Evolutionary conservation across 2,888 invertebrate species (phyloP).

Genomic region (Oligia latruncula): DNA sequence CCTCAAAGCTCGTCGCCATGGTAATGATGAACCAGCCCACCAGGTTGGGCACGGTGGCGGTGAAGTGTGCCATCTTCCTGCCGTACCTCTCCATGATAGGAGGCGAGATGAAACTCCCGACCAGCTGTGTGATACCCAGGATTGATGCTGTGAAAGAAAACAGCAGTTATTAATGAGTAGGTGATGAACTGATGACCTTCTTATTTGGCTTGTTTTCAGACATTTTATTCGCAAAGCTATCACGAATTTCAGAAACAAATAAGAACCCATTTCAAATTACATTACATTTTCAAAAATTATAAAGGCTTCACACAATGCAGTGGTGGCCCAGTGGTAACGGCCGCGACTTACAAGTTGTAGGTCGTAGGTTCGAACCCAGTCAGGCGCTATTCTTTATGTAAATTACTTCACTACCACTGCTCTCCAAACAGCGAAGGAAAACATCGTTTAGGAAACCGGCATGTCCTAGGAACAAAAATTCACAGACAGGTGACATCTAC

Average conservation of each 20-base stretch:
- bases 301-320: neutral
- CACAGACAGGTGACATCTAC: too few relatives aligned
- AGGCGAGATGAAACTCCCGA: constrained; percentile 72
- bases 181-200: neutral
- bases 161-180: neutral
- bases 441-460: too few relatives aligned
- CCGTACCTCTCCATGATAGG: constrained; percentile 86
- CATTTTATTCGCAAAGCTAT: neutral
- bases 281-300: too few relatives aligned
- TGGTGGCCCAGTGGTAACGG: too few relatives aligned
- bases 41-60: constrained; percentile 82
- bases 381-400: too few relatives aligned
- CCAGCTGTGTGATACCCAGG: constrained; percentile 67
- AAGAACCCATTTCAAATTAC: neutral
- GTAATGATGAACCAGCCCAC: constrained; percentile 87
- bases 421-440: too few relatives aligned
- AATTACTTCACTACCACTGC: too few relatives aligned
- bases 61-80: constrained; percentile 82
- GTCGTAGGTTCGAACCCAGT: too few relatives aligned
- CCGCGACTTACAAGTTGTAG: too few relatives aligned
- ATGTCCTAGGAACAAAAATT: too few relatives aligned
- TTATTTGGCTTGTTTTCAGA: neutral
- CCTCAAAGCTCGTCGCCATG: constrained; percentile 77
- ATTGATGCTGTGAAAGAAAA: constrained; percentile 64
- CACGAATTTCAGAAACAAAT: too few relatives aligned